phyloP scores from a whole-genome alignment of 2,113 vertebrate species.

The Melanotaenia duboulayi region DNA sequence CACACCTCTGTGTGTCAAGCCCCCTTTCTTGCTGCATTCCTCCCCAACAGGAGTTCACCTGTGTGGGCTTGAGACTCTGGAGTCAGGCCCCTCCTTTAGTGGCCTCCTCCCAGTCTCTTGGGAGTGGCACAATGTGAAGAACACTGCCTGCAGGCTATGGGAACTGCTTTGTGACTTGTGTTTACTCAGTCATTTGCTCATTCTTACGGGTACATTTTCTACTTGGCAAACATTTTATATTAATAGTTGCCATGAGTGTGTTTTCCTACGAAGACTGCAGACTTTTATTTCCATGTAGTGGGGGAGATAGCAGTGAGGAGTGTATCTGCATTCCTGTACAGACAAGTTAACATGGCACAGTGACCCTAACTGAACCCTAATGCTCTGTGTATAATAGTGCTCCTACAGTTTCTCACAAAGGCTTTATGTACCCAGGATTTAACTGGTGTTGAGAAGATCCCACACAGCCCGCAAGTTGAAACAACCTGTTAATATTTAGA shows the following conservation, averaged over 20 bases:
- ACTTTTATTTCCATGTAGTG: background rate
- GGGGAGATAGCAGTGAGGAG: background rate
- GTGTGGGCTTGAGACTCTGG: conserved; percentile 74
- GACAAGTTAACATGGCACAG: background rate
- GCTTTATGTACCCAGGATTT: background rate
- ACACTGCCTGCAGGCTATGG: conserved; percentile 66
- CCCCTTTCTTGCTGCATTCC: conserved; percentile 67
- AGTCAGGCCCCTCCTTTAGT: conserved; percentile 53
- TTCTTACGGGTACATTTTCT: conserved; percentile 40
- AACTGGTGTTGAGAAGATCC: background rate
- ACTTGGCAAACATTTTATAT: conserved; percentile 31
- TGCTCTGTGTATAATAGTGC: conserved; percentile 2
- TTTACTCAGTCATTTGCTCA: conserved; percentile 54
- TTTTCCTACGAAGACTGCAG: background rate
- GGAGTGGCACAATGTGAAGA: conserved; percentile 70
- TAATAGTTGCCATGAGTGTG: background rate
- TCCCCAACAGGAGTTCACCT: conserved; percentile 72
- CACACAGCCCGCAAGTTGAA: too few relatives aligned
- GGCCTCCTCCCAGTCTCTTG: conserved; percentile 60
- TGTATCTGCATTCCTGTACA: conserved; percentile 43
- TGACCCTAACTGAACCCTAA: conserved; percentile 34
- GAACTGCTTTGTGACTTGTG: conserved; percentile 58
- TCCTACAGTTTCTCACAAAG: conserved; percentile 5
- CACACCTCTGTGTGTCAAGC: conserved; percentile 68
- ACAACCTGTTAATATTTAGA: background rate